These are phyloP conservation scores for Sarcophaga bullata DNA, from an alignment of 1,140 invertebrate genomes.

Conservation along the genomic window DNA sequence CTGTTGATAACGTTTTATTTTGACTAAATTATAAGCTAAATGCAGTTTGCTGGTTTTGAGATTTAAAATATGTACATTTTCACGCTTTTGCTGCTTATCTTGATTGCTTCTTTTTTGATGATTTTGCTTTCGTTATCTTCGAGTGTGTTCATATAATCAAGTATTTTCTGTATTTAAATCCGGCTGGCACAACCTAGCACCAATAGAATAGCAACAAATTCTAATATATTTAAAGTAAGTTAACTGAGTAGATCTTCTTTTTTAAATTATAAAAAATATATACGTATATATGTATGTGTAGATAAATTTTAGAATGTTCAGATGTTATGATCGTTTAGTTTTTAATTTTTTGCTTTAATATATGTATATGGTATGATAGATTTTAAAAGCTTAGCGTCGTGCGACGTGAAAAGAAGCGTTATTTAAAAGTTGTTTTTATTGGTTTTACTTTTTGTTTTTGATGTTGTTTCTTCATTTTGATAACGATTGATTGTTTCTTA, in stretches of 20 bases:
- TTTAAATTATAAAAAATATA: background rate
- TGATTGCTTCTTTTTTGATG: background rate
- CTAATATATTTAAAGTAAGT: background rate
- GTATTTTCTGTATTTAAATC: conserved; percentile 30
- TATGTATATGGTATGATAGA: background rate
- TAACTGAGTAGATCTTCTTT: conserved; percentile 7
- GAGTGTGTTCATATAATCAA: background rate
- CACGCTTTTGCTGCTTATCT: background rate
- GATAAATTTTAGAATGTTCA: conserved; percentile 7
- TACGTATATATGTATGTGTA: background rate
- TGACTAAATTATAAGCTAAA: background rate
- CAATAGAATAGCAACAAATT: background rate
- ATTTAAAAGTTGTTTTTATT: conserved; percentile 3
- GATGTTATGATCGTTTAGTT: background rate
- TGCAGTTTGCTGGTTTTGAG: background rate
- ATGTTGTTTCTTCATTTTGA: background rate
- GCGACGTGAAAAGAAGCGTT: background rate
- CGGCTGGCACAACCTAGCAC: conserved; percentile 38
- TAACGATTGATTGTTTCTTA: background rate
- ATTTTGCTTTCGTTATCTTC: background rate
- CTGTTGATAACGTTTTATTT: background rate
- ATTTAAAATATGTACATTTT: background rate
- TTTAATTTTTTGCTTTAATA: background rate
- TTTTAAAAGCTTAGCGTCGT: background rate
- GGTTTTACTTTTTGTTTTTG: background rate